phyloP scores from a whole-genome alignment of 2,797 vertebrate species.

The Triplophysa bombifrons region DNA sequence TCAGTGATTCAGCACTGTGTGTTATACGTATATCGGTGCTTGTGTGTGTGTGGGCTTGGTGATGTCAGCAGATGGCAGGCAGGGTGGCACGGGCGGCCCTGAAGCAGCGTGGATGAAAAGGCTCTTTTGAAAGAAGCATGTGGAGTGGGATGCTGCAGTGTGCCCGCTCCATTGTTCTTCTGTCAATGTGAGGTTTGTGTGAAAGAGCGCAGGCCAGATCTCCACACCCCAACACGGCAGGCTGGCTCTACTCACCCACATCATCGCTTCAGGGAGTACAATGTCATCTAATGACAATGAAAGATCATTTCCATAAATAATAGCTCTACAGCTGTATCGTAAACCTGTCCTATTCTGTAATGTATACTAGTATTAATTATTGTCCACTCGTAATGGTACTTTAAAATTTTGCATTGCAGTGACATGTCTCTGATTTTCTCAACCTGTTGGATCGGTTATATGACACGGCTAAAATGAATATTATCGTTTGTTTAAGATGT shows the following conservation, averaged over 20 bases:
- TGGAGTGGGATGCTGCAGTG: conserved; percentile 65
- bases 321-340: background rate
- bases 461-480: no score
- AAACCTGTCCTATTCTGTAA: background rate
- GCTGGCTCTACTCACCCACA: conserved; percentile 33
- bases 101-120: conserved; percentile 57
- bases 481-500: no score
- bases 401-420: no score
- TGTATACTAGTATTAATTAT: background rate
- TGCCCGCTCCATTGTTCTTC: conserved; percentile 77
- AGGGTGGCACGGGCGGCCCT: conserved; percentile 42
- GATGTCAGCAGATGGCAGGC: background rate
- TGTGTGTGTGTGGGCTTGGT: background rate
- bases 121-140: conserved; percentile 67
- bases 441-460: no score
- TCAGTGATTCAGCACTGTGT: background rate
- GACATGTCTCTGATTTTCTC: no score
- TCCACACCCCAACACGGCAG: conserved; percentile 41
- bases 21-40: background rate
- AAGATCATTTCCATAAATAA: background rate
- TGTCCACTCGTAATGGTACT: background rate
- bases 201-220: conserved; percentile 53
- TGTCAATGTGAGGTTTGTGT: conserved; percentile 75
- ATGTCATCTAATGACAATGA: background rate
- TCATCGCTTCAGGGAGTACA: conserved; percentile 23